phyloP scores from a whole-genome alignment of 2,888 invertebrate genomes.

The Actias luna region DNA sequence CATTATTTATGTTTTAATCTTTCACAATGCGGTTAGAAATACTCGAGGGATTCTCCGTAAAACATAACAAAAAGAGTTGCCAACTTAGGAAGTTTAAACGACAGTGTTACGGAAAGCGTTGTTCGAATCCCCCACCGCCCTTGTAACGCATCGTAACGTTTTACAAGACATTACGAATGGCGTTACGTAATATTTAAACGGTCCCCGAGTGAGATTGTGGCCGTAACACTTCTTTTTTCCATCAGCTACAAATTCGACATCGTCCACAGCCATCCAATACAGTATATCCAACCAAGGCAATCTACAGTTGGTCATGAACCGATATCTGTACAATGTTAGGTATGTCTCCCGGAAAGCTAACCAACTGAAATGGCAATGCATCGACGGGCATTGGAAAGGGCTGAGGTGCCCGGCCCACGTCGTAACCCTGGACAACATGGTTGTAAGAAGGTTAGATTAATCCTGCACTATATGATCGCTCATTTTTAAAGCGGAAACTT shows the following conservation, averaged over 20 bases:
- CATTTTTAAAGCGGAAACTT: no score
- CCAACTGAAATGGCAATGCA: slow-evolving; percentile 61
- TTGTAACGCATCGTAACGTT: no score
- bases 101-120: no score
- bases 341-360: slow-evolving; percentile 47
- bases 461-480: slow-evolving; percentile 45
- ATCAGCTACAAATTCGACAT: not conserved
- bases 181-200: no score
- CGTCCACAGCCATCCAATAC: slow-evolving; percentile 45
- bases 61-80: no score
- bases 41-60: no score
- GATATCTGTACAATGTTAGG: slow-evolving; percentile 63
- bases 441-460: slow-evolving; percentile 55
- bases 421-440: slow-evolving; percentile 55
- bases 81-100: no score
- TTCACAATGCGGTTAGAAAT: no score
- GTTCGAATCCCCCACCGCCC: no score
- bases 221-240: not conserved
- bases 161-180: no score
- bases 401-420: slow-evolving; percentile 59
- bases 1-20: no score
- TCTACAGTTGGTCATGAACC: slow-evolving; percentile 62
- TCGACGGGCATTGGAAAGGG: slow-evolving; percentile 47
- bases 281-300: slow-evolving; percentile 65
- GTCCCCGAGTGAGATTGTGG: no score